Evolutionary conservation across 2,888 invertebrate genomes (phyloP), one percentile per base, ranked within the genome.

Genomic region (Scaptomyza polygonia): DNA sequence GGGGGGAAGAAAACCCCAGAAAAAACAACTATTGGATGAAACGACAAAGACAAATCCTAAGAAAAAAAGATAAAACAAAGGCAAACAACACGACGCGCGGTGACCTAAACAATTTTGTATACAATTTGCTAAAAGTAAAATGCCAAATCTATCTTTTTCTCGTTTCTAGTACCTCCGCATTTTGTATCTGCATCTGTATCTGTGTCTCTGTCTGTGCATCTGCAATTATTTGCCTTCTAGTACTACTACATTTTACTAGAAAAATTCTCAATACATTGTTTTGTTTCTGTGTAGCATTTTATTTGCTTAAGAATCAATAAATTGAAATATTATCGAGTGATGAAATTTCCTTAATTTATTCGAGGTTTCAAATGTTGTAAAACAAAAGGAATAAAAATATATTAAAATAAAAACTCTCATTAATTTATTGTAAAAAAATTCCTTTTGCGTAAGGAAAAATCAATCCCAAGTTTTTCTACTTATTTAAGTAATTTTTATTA

Each of bases 21-120:
- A 32, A 52, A 67, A 67, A 67, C 47, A 67, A n/a, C 32, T 14
- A 27, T 49, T 34, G 66, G 43, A 62, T 49, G 47, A 67, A 52
- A 52, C 54, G 55, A n/a, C 47, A 14, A 54, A 52, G 48, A 53
- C 58, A 57, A 54, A 18, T 42, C 53, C n/a, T 25, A 7, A 43
- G 34, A 25, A 62, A 11, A 39, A 42, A 12, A 42, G 34, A 18
- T 9, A 48, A 21, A 5, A 18, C 4, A 36, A 49, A 12, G 36
- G 7, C 21, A 54, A 40, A 42, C 34, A 36, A 69, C 21, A 52
- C 30, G 14, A 9, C 45, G 43, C 61, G 77, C 79, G 80, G 71
- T 79, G 75, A 80, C 72, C 87, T 73, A 86, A 82, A 87, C 87
- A 82, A 69, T 57, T 81, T 76, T 77, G 77, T 77, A 69, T 69